Evolutionary conservation across 2,113 vertebrate genomes (phyloP).

Genomic region (Urocynchramus pylzowi): DNA sequence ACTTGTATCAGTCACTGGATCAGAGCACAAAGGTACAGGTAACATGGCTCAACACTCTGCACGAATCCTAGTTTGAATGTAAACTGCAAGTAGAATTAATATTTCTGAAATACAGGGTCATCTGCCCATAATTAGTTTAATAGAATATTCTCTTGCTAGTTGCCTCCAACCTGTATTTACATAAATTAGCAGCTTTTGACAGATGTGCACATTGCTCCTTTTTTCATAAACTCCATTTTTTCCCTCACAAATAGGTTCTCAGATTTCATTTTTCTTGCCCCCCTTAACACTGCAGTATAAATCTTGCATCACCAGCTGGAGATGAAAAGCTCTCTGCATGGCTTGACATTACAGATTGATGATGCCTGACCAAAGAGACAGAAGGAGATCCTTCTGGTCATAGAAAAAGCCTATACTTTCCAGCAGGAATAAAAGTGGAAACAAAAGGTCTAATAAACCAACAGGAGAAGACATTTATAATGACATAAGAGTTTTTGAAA

Average conservation of each 20-base stretch:
- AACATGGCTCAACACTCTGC: neutral
- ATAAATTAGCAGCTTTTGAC: slow-evolving; percentile 38
- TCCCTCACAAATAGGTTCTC: neutral
- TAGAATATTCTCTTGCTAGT: neutral
- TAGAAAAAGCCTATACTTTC: neutral
- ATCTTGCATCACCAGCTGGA: slow-evolving; percentile 66
- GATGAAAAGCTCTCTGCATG: slow-evolving; percentile 51
- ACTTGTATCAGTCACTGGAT: neutral
- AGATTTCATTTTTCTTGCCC: slow-evolving; percentile 55
- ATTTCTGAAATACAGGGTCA: slow-evolving; percentile 19
- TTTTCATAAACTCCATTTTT: slow-evolving; percentile 5
- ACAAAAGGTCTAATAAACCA: slow-evolving; percentile 55
- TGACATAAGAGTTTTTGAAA: neutral
- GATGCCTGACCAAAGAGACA: slow-evolving; percentile 53
- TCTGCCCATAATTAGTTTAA: slow-evolving; percentile 16
- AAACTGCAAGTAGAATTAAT: neutral
- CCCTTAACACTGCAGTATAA: slow-evolving; percentile 43
- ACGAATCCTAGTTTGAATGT: neutral
- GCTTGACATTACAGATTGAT: slow-evolving; percentile 67
- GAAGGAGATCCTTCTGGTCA: slow-evolving; percentile 45
- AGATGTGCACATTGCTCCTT: neutral
- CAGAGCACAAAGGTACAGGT: neutral
- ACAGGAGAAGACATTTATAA: slow-evolving; percentile 6
- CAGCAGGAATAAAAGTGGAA: slow-evolving; percentile 32
- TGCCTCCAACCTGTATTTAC: neutral